A percentile compares a stretch with the other conserved stretches of the same genome.
These are phyloP conservation scores for Beroe ovata DNA, from an alignment of 37 sponge, comb jelly and placozoan genomes.

Conservation along the genomic window DNA sequence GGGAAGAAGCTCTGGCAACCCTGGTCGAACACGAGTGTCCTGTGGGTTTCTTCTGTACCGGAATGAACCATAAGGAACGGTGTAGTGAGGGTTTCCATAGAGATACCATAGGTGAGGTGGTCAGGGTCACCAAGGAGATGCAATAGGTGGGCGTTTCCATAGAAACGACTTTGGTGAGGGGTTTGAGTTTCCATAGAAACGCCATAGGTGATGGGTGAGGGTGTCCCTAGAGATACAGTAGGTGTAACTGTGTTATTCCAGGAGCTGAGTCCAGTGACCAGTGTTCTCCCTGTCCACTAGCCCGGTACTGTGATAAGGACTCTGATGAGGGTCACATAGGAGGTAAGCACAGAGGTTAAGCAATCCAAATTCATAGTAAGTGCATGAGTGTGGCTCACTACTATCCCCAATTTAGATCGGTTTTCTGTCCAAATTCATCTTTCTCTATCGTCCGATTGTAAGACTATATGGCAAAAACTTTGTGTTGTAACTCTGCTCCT, in stretches of 20 bases:
- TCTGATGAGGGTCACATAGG: slow-evolving; percentile 27
- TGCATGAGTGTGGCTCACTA: too few relatives aligned
- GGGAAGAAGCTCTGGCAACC: neutral
- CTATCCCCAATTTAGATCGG: too few relatives aligned
- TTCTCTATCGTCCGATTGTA: too few relatives aligned
- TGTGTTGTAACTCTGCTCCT: too few relatives aligned
- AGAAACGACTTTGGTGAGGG: neutral
- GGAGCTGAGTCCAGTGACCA: neutral
- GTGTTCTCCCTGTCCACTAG: slow-evolving; percentile 2
- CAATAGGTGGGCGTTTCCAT: neutral
- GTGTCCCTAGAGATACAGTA: neutral
- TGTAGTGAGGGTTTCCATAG: slow-evolving; percentile 23
- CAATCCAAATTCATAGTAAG: too few relatives aligned
- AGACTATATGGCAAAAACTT: too few relatives aligned
- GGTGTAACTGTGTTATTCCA: neutral
- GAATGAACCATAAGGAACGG: slow-evolving; percentile 1
- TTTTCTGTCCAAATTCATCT: too few relatives aligned
- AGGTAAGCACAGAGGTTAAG: too few relatives aligned
- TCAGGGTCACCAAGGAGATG: neutral
- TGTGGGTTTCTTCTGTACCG: slow-evolving; percentile 44
- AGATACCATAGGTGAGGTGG: slow-evolving; percentile 2
- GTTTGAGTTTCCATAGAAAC: neutral
- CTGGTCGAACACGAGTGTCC: slow-evolving; percentile 51
- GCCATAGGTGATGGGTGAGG: neutral
- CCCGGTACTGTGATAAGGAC: slow-evolving; percentile 10